phyloP scores from a whole-genome alignment of 2,797 vertebrate species.

The Orestias chungarensis region DNA sequence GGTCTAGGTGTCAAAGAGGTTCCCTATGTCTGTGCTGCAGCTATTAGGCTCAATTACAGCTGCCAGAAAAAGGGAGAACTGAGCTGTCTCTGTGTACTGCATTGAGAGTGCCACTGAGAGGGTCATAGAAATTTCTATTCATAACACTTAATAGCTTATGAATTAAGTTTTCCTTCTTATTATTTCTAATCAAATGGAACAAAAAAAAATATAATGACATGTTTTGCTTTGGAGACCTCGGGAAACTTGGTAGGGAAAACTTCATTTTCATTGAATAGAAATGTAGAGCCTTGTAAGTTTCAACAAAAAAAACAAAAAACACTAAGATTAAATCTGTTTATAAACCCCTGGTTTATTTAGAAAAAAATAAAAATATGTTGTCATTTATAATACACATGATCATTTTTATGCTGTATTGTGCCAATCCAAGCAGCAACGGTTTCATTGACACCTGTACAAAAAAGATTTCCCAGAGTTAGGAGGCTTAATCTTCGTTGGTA shows the following conservation, averaged over 20 bases:
- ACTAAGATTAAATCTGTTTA: not conserved
- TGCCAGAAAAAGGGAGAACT: conserved; percentile 89
- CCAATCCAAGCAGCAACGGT: not conserved
- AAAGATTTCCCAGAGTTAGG: not conserved
- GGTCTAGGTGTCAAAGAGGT: conserved; percentile 87
- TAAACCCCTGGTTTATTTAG: not conserved
- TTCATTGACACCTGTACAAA: not conserved
- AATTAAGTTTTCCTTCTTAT: conserved; percentile 86
- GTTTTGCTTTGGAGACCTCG: conserved; percentile 39
- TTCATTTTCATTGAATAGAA: conserved; percentile 7
- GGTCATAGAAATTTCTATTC: conserved; percentile 93
- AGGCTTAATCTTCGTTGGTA: not conserved
- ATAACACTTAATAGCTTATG: conserved; percentile 85
- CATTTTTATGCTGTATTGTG: not conserved
- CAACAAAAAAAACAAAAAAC: not conserved
- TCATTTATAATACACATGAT: not conserved
- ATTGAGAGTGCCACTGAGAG: conserved; percentile 87
- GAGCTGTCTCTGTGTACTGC: conserved; percentile 83
- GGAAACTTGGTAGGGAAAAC: conserved; percentile 9
- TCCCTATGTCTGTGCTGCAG: conserved; percentile 86
- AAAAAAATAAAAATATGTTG: not conserved
- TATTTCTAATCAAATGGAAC: conserved; percentile 83
- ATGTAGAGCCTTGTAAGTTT: conserved; percentile 2
- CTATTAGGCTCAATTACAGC: conserved; percentile 93
- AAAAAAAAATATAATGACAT: conserved; percentile 45